Evolutionary conservation across 2,113 vertebrate genomes (phyloP).

Genomic region (Dermatemys mawii): DNA sequence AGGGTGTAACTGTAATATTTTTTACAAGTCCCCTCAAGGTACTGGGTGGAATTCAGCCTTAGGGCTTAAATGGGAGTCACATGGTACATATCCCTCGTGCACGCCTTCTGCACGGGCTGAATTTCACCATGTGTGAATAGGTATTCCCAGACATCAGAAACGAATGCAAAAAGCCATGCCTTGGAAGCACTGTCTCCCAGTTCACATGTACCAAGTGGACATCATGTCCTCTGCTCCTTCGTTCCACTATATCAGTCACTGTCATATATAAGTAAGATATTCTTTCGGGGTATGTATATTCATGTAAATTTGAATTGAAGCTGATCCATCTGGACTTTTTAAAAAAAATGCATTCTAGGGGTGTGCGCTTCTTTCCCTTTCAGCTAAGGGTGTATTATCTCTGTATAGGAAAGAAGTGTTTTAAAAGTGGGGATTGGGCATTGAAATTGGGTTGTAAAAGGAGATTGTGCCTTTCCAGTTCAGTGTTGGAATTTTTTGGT

Average conservation of each 20-base stretch:
- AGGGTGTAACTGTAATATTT: background rate
- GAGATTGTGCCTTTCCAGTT: conserved; percentile 39
- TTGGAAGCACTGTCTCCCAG: background rate
- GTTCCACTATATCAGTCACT: conserved; percentile 21
- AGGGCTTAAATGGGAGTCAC: background rate
- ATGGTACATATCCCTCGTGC: fast-evolving
- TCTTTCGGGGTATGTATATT: conserved; percentile 60
- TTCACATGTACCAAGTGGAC: background rate
- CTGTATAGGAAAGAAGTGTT: conserved; percentile 58
- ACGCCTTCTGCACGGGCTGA: background rate
- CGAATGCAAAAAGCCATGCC: background rate
- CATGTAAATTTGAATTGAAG: conserved; percentile 47
- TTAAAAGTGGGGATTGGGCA: background rate
- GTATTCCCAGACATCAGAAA: background rate
- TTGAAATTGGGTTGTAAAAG: conserved; percentile 50
- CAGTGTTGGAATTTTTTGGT: background rate
- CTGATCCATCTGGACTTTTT: conserved; percentile 57
- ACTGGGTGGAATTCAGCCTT: background rate
- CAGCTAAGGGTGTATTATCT: conserved; percentile 78
- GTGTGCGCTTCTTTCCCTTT: conserved; percentile 72
- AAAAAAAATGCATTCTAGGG: conserved; percentile 66
- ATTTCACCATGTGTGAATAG: background rate
- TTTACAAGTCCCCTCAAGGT: background rate
- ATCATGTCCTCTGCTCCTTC: background rate
- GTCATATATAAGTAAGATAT: background rate